Base-by-base conservation (phyloP, 2,797 vertebrate genomes). In the Leucoraja ocellata region DNA sequence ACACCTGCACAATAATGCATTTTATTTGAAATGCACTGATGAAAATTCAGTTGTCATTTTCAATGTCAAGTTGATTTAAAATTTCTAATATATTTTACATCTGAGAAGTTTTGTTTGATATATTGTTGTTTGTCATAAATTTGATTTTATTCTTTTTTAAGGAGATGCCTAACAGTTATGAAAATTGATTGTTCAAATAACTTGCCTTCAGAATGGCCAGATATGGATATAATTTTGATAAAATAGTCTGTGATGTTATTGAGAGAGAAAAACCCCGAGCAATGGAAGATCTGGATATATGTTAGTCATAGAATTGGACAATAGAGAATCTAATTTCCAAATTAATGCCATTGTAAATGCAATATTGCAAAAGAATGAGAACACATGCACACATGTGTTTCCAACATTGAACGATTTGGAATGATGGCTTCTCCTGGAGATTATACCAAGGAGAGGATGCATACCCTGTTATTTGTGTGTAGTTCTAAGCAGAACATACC, bases 311-410 rank as follows among this genome's bases (percentile, higher is more conserved):
- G 36, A 36, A 32, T 32, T 68, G 61, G 36, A 68, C 32, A 88
- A 36, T 68, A 88, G 63, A 36, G 63, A 68, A 68, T 88, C n/a
- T 36, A 88, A 65, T 88, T 88, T 63, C 84, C 84, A 68, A 9
- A 7, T n/a, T 68, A 88, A 88, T 68, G 61, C 16, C 21, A 23
- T 65, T 3, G 65, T 88, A 68, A 88, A 88, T 73, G 71, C 23
- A 6, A 73, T 21, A 21, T 73, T 73, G 6, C 16, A 73, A 21
- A 73, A 73, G 71, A 73, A 73, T 65, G 61, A 88, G 61, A 88
- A 68, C 13, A 2, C 32, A 18, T 32, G 32, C 16, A 88, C n/a
- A n/a, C 18, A 36, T 28, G 65, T 68, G 61, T 88, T 68, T n/a
- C 14, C 18, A 8, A 88, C 14, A 32, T 68, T 32, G 32, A 63